These are phyloP conservation scores for Fundulus diaphanus DNA, from an alignment of 2,797 vertebrate species.

Conservation along the genomic window DNA sequence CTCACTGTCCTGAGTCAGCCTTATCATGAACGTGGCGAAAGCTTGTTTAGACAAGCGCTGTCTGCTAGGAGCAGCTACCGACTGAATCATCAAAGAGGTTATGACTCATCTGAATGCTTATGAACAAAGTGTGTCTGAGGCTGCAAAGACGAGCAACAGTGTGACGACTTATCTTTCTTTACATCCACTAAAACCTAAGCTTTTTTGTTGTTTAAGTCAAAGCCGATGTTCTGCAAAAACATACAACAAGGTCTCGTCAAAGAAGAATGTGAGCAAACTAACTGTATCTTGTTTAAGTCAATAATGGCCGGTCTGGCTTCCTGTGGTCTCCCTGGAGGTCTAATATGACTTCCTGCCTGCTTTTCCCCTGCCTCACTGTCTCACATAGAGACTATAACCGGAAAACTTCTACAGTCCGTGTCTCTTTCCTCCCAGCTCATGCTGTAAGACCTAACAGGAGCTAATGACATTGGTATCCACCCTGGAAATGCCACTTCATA, in stretches of 20 bases:
- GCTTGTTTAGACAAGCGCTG: conserved; percentile 35
- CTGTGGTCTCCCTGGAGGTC: conserved; percentile 64
- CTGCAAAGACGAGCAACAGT: neutral
- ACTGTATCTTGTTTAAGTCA: conserved; percentile 47
- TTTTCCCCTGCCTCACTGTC: conserved; percentile 69
- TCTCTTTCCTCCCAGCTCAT: conserved; percentile 8
- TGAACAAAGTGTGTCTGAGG: conserved; percentile 11
- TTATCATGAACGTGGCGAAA: conserved; percentile 27
- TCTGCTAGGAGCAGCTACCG: conserved; percentile 19
- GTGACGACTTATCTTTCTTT: conserved; percentile 6
- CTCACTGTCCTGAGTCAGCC: conserved; percentile 26
- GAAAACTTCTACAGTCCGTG: conserved; percentile 15
- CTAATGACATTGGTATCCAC: conserved; percentile 34
- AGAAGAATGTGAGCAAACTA: neutral
- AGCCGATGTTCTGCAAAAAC: neutral
- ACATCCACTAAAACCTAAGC: conserved; percentile 2
- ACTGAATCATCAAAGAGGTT: conserved; percentile 45
- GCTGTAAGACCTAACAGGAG: conserved; percentile 31
- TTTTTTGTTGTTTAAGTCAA: conserved; percentile 21
- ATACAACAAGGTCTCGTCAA: neutral
- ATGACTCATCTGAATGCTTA: conserved; percentile 47
- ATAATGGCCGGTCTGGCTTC: conserved; percentile 74
- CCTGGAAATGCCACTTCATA: conserved; percentile 40
- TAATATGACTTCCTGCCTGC: conserved; percentile 80
- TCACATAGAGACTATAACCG: conserved; percentile 42